Conservation (phyloP, 2,113 vertebrate species). For the Pheucticus melanocephalus region DNA sequence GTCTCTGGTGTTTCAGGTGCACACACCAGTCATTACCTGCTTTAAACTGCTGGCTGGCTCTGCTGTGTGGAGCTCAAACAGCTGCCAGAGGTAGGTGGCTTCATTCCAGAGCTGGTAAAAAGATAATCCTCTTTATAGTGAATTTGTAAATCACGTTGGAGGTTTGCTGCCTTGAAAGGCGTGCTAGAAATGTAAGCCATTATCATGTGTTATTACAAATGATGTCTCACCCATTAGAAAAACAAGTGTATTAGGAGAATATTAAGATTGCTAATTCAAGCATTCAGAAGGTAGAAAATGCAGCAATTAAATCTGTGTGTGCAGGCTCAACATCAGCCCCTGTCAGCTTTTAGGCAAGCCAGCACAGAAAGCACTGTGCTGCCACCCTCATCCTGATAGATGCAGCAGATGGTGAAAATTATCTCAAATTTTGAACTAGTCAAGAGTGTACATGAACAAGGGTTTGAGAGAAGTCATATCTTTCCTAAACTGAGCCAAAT, state of each 20-base stretch:
- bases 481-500: background rate
- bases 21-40: background rate
- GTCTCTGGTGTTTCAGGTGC: background rate
- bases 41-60: background rate
- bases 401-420: background rate
- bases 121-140: conserved; percentile 27
- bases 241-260: conserved; percentile 32
- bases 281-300: conserved; percentile 33
- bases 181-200: conserved; percentile 39
- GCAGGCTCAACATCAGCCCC: background rate
- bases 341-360: background rate
- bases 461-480: background rate
- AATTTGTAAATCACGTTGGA: conserved; percentile 41
- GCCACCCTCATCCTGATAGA: background rate
- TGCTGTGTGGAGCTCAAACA: background rate
- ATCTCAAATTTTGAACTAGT: background rate
- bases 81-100: conserved; percentile 29
- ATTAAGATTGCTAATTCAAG: conserved; percentile 48
- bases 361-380: background rate
- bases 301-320: background rate
- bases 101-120: conserved; percentile 30
- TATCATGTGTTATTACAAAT: conserved; percentile 39
- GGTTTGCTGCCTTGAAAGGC: conserved; percentile 22
- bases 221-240: conserved; percentile 25
- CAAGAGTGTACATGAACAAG: rapidly evolving